Percentiles rank a stretch among this genome's conserved stretches.
Evolutionary conservation across 2,888 invertebrate species (phyloP).

Genomic region (Hylaea fasciaria): DNA sequence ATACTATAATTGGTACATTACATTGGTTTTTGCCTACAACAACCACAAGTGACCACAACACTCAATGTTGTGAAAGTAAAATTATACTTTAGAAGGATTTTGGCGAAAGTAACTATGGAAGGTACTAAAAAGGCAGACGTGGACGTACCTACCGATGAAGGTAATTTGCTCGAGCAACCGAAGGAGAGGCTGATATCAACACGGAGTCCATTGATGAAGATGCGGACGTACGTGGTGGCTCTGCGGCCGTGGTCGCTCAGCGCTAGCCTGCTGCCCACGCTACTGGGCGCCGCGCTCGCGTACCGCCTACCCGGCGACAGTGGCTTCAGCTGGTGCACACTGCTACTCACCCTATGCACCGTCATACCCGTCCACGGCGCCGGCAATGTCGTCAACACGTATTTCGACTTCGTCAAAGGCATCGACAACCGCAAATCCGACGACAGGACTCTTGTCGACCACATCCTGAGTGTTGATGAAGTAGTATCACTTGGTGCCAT

Average conservation of each 20-base stretch:
- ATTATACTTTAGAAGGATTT: background rate
- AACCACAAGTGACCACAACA: no score
- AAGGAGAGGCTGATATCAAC: slow-evolving; percentile 64
- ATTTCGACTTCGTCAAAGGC: slow-evolving; percentile 97
- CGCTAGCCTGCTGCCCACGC: slow-evolving; percentile 95
- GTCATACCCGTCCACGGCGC: slow-evolving; percentile 97
- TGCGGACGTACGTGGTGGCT: slow-evolving; percentile 94
- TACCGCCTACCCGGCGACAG: slow-evolving; percentile 91
- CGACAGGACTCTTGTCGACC: slow-evolving; percentile 97
- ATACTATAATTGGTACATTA: no score
- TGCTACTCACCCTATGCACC: slow-evolving; percentile 93
- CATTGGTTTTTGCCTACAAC: no score
- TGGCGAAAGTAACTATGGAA: slow-evolving; percentile 53
- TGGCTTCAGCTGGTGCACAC: slow-evolving; percentile 91
- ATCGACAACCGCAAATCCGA: slow-evolving; percentile 97
- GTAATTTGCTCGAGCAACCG: slow-evolving; percentile 77
- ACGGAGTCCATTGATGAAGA: slow-evolving; percentile 90
- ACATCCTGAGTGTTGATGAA: slow-evolving; percentile 89
- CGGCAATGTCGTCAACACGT: slow-evolving; percentile 98
- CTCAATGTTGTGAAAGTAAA: background rate
- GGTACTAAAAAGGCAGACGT: slow-evolving; percentile 58
- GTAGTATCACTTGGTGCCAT: slow-evolving; percentile 95
- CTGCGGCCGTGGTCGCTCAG: slow-evolving; percentile 97
- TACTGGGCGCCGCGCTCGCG: slow-evolving; percentile 95
- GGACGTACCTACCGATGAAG: slow-evolving; percentile 70